Percentiles rank a stretch among this genome's conserved stretches.
Conservation (phyloP, 2,113 vertebrate species). For the Protomyctophum bolini region DNA sequence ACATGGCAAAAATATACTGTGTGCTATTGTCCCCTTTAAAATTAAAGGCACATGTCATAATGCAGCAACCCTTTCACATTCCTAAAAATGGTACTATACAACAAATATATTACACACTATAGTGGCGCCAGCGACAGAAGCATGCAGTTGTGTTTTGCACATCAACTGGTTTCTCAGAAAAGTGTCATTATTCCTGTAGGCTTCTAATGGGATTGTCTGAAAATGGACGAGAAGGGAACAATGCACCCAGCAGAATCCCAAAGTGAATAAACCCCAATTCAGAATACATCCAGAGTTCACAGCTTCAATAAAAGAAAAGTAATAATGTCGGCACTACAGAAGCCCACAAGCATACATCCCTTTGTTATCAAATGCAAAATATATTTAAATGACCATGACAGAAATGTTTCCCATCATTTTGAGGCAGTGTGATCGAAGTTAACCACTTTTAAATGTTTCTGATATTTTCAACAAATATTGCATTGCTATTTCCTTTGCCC, state of each 20-base stretch:
- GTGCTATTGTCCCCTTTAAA: constrained; percentile 28
- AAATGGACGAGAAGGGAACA: constrained; percentile 9
- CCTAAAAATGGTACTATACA: constrained; percentile 2
- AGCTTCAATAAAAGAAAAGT: constrained; percentile 56
- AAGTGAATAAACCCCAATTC: neutral
- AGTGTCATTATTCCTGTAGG: constrained; percentile 17
- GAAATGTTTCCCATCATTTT: constrained; percentile 22
- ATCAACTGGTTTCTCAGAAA: constrained; percentile 1
- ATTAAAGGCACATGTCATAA: constrained; percentile 64
- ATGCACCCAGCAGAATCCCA: neutral
- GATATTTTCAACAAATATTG: no score
- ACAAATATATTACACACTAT: neutral
- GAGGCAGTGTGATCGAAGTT: constrained; percentile 18
- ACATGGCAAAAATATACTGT: constrained; percentile 28
- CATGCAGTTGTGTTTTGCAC: constrained; percentile 11
- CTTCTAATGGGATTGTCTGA: constrained; percentile 8
- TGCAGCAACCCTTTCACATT: constrained; percentile 34
- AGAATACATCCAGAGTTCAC: constrained; percentile 58
- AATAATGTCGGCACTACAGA: constrained; percentile 29
- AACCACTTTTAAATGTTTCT: no score
- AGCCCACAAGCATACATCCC: constrained; percentile 35
- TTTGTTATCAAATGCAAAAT: constrained; percentile 30
- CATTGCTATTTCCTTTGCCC: constrained; percentile 1
- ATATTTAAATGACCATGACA: constrained; percentile 32
- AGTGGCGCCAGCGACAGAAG: constrained; percentile 22